Evolutionary conservation across 2,797 vertebrate species (phyloP).

Genomic region (Tinamus major): DNA sequence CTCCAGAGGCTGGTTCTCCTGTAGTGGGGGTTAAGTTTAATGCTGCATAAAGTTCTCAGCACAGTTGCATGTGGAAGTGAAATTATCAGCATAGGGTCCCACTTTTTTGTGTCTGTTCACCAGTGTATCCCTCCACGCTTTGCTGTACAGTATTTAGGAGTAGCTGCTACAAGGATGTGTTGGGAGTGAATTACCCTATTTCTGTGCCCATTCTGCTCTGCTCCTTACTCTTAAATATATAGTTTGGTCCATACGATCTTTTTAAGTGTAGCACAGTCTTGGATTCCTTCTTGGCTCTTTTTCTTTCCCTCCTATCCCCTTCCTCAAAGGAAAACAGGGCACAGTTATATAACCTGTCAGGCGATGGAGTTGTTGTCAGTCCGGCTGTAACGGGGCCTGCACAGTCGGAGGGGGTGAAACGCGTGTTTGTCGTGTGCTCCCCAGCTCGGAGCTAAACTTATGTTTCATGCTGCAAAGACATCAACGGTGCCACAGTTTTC

Average conservation of each 20-base stretch:
- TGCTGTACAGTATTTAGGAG: not conserved
- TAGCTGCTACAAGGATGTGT: not conserved
- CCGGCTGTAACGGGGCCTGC: not conserved
- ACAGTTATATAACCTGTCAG: not conserved
- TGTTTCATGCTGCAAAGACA: slow-evolving; percentile 20
- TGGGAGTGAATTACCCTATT: not conserved
- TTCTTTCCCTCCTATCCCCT: no score
- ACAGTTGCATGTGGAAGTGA: not conserved
- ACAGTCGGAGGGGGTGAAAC: not conserved
- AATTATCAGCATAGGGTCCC: not conserved
- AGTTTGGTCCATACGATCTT: no score
- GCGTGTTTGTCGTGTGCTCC: not conserved
- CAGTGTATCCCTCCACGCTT: rapidly evolving
- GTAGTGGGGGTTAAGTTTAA: not conserved
- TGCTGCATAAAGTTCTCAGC: not conserved
- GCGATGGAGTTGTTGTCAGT: not conserved
- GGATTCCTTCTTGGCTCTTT: not conserved
- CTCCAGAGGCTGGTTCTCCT: not conserved
- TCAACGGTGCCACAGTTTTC: not conserved
- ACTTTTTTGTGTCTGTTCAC: not conserved
- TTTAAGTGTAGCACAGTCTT: not conserved
- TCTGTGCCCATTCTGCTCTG: not conserved
- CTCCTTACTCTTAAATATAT: not conserved
- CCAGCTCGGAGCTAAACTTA: not conserved
- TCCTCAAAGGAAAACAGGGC: not conserved